These are phyloP conservation scores for Harpegnathos saltator DNA, from an alignment of 1,140 invertebrate species.

Conservation along the genomic window DNA sequence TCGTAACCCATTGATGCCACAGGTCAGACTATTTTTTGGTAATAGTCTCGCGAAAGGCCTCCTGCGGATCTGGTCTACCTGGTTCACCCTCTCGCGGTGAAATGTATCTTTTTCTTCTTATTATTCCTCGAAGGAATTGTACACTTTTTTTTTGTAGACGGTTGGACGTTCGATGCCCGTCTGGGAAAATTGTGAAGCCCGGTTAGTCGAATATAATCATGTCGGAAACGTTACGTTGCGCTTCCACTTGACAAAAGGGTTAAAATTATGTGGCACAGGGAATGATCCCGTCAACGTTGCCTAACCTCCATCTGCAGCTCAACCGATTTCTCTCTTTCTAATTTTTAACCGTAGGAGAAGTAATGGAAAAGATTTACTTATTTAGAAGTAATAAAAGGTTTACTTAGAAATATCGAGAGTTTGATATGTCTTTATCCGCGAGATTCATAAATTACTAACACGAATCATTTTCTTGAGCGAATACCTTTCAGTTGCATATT, in stretches of 20 bases:
- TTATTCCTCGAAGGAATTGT: conserved; percentile 4
- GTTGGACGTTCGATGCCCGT: conserved; percentile 11
- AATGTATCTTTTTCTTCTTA: conserved; percentile 28
- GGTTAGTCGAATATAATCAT: not conserved
- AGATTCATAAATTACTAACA: no score
- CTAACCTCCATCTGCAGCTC: not conserved
- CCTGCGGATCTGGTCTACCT: conserved; percentile 36
- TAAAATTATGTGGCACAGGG: not conserved
- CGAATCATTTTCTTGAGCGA: no score
- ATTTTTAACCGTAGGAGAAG: no score
- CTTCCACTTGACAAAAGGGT: not conserved
- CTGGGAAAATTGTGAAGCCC: conserved; percentile 1
- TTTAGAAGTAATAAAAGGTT: no score
- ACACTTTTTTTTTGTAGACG: conserved; percentile 42
- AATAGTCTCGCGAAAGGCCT: conserved; percentile 49
- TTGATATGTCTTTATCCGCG: no score
- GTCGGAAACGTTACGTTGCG: not conserved
- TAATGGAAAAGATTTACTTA: no score
- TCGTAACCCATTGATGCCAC: conserved; percentile 79
- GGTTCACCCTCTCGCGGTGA: not conserved
- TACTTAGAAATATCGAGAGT: no score
- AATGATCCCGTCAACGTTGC: not conserved
- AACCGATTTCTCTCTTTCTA: not conserved
- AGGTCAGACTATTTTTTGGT: conserved; percentile 56
- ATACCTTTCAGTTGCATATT: no score